Evolutionary conservation across 2,797 vertebrate species (phyloP).

Genomic region (Heliangelus exortis): DNA sequence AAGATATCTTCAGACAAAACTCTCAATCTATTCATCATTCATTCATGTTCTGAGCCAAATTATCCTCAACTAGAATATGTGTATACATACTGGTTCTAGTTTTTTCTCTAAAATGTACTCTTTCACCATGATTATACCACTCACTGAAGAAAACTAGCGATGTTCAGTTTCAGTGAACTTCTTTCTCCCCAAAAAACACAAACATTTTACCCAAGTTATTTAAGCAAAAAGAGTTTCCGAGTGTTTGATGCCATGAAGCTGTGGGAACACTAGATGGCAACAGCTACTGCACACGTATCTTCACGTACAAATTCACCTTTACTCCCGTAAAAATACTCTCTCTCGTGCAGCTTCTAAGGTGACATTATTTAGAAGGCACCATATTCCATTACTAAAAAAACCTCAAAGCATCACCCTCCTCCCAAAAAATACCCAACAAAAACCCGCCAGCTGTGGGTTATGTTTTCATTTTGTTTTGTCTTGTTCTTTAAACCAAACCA

Average conservation of each 20-base stretch:
- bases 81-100: background rate
- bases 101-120: background rate
- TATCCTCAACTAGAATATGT: background rate
- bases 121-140: background rate
- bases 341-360: background rate
- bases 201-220: background rate
- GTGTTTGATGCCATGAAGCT: slow-evolving; percentile 31
- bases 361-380: background rate
- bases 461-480: background rate
- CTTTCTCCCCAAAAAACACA: background rate
- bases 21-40: background rate
- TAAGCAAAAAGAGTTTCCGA: background rate
- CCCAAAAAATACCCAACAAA: background rate
- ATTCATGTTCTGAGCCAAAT: background rate
- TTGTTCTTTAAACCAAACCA: background rate
- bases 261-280: slow-evolving; percentile 67
- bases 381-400: background rate
- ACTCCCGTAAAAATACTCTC: background rate
- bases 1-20: background rate
- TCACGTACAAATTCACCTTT: background rate
- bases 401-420: background rate
- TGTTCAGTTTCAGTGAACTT: background rate
- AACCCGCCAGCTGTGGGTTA: background rate
- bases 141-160: background rate
- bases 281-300: background rate